Evolutionary conservation across 2,888 invertebrate species (phyloP).

Genomic region (Hecatera dysodea): DNA sequence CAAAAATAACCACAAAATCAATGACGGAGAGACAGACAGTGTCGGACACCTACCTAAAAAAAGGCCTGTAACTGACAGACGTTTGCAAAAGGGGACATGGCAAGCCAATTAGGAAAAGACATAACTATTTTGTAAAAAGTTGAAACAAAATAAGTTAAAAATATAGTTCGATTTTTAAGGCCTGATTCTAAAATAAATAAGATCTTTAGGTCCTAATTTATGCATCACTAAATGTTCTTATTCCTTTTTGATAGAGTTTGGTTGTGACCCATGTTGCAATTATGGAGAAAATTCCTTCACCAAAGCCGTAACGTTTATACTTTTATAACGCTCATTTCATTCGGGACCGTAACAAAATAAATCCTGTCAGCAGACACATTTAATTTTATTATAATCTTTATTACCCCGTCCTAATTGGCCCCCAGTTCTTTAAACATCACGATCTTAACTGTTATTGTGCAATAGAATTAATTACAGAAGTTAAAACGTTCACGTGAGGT

Average conservation of each 20-base stretch:
- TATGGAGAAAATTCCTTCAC: too few relatives aligned
- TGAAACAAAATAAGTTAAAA: too few relatives aligned
- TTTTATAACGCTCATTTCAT: conserved; percentile 44
- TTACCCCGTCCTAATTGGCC: conserved; percentile 53
- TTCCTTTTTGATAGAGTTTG: too few relatives aligned
- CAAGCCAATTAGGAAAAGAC: too few relatives aligned
- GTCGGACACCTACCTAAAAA: neutral
- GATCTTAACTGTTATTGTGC: conserved; percentile 47
- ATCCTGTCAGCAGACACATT: conserved; percentile 56
- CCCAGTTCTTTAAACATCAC: conserved; percentile 56
- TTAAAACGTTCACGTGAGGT: conserved; percentile 33
- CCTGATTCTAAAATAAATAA: too few relatives aligned
- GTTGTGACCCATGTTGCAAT: too few relatives aligned
- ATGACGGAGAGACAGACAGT: neutral
- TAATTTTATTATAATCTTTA: conserved; percentile 61
- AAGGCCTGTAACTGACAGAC: neutral
- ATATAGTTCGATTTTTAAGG: too few relatives aligned
- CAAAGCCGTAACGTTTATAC: conserved; percentile 23
- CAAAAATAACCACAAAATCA: neutral
- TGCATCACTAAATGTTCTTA: too few relatives aligned
- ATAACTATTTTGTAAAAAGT: too few relatives aligned
- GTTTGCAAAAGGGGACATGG: neutral
- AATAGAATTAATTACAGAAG: conserved; percentile 52
- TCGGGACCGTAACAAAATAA: conserved; percentile 46
- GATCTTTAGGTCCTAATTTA: too few relatives aligned